Percentiles rank a stretch among this genome's conserved stretches.
These are phyloP conservation scores for Gobio gobio DNA, from an alignment of 2,113 vertebrate species.

Conservation along the genomic window DNA sequence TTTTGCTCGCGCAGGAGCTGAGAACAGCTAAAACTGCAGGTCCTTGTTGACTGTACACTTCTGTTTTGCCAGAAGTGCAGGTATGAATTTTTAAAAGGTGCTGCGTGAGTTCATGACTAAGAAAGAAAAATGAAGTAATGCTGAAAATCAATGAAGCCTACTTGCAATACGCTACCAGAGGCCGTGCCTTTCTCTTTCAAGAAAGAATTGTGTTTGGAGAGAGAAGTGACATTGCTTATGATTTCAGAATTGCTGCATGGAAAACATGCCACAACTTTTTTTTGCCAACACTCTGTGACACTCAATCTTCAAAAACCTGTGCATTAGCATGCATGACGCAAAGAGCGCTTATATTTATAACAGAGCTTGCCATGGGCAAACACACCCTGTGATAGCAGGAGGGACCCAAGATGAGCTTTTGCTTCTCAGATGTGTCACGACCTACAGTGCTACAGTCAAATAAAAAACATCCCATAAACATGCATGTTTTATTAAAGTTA, in stretches of 20 bases:
- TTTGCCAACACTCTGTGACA: not conserved
- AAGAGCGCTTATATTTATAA: not conserved
- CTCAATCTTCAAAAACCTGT: not conserved
- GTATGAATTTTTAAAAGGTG: conserved; percentile 21
- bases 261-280: not conserved
- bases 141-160: not conserved
- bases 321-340: not conserved
- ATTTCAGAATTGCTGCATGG: not conserved
- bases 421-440: conserved; percentile 6
- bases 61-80: conserved; percentile 23
- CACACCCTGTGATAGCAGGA: not conserved
- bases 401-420: not conserved
- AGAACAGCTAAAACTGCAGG: not conserved
- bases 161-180: not conserved
- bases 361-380: not conserved
- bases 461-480: not conserved
- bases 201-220: not conserved
- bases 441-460: not conserved
- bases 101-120: conserved; percentile 7
- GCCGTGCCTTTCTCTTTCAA: not conserved
- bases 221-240: not conserved
- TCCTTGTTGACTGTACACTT: not conserved
- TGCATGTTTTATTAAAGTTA: conserved; percentile 26
- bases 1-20: not conserved
- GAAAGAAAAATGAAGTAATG: conserved; percentile 34